These are phyloP conservation scores for Agapostemon virescens DNA, from an alignment of 2,888 invertebrate genomes.

Conservation along the genomic window DNA sequence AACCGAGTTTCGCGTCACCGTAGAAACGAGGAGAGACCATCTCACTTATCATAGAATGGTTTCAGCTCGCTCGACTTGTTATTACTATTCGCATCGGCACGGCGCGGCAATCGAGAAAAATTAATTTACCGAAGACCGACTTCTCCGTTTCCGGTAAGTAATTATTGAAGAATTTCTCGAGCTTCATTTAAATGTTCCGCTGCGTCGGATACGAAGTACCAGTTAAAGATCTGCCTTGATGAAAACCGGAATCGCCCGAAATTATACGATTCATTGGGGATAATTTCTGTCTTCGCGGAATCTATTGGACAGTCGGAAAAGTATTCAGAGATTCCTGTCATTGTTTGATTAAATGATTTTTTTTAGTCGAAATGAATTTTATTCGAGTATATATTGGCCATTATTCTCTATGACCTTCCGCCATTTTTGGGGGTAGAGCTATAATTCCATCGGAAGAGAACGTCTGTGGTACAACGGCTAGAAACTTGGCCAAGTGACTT, in stretches of 20 bases:
- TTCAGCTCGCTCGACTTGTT: neutral
- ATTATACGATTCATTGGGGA: neutral
- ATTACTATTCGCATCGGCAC: neutral
- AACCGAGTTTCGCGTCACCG: neutral
- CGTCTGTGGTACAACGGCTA: too few species aligned
- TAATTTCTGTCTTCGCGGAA: neutral
- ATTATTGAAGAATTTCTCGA: neutral
- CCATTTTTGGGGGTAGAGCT: too few species aligned
- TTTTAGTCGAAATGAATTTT: too few species aligned
- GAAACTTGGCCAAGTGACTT: too few species aligned
- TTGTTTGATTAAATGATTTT: too few species aligned
- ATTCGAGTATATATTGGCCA: too few species aligned
- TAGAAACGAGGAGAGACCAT: neutral
- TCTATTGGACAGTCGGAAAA: too few species aligned
- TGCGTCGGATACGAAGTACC: neutral
- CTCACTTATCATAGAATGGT: neutral
- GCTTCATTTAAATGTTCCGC: neutral
- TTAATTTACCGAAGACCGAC: slow-evolving; percentile 7
- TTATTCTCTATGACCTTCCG: too few species aligned
- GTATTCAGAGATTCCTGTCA: too few species aligned
- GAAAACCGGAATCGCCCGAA: neutral
- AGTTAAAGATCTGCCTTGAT: neutral
- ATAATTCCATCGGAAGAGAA: too few species aligned
- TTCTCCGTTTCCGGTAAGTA: neutral
- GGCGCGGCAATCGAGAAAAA: neutral